phyloP scores from a whole-genome alignment of 2,888 invertebrate species.

The Nipponacmea schrenckii region DNA sequence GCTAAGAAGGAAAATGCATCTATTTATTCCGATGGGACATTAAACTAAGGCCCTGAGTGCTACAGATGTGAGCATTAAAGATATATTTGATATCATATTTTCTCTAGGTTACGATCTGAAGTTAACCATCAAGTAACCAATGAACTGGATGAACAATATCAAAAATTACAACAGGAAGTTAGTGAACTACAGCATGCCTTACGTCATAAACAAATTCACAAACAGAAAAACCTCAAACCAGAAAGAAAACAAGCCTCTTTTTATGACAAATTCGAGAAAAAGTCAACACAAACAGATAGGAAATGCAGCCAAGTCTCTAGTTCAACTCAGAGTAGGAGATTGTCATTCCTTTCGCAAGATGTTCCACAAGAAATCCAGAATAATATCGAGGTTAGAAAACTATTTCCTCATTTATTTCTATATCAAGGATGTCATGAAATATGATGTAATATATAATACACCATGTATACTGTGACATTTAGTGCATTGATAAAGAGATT shows the following conservation, averaged over 20 bases:
- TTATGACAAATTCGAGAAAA: too few relatives aligned
- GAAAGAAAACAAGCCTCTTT: not conserved
- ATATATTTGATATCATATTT: not conserved
- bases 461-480: too few relatives aligned
- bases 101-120: conserved; percentile 23
- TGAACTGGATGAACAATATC: conserved; percentile 22
- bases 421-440: too few relatives aligned
- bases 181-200: conserved; percentile 25
- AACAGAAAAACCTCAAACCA: not conserved
- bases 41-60: too few relatives aligned
- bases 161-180: conserved; percentile 24
- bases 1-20: too few relatives aligned
- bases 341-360: not conserved
- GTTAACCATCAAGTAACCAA: conserved; percentile 14
- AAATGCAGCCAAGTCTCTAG: not conserved
- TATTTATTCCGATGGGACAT: too few relatives aligned
- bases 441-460: too few relatives aligned
- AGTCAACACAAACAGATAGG: too few relatives aligned
- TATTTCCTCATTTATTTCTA: too few relatives aligned
- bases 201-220: conserved; percentile 13
- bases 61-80: too few relatives aligned
- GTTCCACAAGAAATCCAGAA: not conserved
- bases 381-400: too few relatives aligned
- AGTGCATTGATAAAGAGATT: too few relatives aligned
- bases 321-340: not conserved